Evolutionary conservation across 2,113 vertebrate species (phyloP).

Genomic region (Oceanites oceanicus): DNA sequence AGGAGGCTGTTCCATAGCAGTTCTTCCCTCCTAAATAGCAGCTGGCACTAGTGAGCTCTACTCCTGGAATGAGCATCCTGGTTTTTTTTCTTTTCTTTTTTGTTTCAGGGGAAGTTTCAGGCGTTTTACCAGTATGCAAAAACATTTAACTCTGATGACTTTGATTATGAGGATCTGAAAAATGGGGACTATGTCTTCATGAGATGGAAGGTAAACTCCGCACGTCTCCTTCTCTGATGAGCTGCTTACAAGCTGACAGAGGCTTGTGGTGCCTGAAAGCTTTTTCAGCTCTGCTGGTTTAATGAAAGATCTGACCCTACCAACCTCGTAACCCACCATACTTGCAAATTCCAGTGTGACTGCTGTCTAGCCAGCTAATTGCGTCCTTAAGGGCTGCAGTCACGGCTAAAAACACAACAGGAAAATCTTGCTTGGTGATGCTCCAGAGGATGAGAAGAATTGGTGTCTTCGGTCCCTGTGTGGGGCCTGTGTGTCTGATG

Average conservation of each 20-base stretch:
- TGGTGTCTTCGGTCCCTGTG: neutral
- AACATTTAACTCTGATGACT: slow-evolving; percentile 96
- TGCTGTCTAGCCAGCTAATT: slow-evolving; percentile 32
- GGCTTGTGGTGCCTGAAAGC: neutral
- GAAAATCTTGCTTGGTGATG: slow-evolving; percentile 41
- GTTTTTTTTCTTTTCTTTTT: neutral
- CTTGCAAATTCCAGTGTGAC: neutral
- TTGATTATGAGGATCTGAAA: slow-evolving; percentile 94
- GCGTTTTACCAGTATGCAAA: slow-evolving; percentile 98
- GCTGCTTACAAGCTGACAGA: neutral
- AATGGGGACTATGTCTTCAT: slow-evolving; percentile 97
- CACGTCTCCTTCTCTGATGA: neutral
- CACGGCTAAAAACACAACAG: neutral
- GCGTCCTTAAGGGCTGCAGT: neutral
- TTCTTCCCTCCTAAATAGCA: neutral
- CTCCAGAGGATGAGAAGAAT: neutral
- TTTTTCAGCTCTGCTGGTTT: neutral
- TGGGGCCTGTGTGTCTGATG: neutral
- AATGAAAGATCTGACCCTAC: neutral
- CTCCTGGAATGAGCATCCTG: neutral
- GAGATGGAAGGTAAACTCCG: slow-evolving; percentile 92
- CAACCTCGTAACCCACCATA: neutral
- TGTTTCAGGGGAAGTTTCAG: slow-evolving; percentile 92
- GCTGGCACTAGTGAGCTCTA: neutral
- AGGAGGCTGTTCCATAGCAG: neutral